These are phyloP conservation scores for Acinonyx jubatus DNA, from an alignment of 2,113 vertebrate species.

Conservation along the genomic window DNA sequence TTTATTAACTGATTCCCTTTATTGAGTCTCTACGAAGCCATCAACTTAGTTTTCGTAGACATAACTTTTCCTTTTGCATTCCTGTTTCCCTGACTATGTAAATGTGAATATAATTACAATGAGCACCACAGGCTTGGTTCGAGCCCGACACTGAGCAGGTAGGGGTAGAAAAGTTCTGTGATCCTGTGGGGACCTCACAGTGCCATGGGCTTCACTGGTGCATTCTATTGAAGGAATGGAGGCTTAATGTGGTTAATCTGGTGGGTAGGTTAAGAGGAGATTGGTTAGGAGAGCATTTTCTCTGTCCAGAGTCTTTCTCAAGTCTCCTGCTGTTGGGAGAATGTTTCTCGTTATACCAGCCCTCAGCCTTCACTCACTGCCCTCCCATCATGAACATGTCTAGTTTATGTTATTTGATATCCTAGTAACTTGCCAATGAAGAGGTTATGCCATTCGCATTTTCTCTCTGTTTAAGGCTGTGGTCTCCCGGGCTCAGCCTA, in stretches of 20 bases:
- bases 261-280: neutral
- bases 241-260: neutral
- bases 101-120: neutral
- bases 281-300: neutral
- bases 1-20: neutral
- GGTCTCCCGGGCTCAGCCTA: neutral
- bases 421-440: neutral
- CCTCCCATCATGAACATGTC: neutral
- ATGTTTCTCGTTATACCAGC: neutral
- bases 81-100: neutral
- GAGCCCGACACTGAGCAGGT: neutral
- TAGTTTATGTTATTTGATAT: neutral
- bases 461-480: neutral
- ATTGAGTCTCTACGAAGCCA: neutral
- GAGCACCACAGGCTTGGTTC: neutral
- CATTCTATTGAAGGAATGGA: neutral
- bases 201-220: rapidly evolving
- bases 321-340: neutral
- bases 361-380: too few species aligned
- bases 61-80: neutral
- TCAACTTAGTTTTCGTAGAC: neutral
- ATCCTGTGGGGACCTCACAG: neutral
- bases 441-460: neutral
- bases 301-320: neutral
- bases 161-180: too few species aligned